Evolutionary conservation across 2,113 vertebrate species (phyloP), one percentile per base, ranked within the genome.

Genomic region (Elephantulus edwardii): DNA sequence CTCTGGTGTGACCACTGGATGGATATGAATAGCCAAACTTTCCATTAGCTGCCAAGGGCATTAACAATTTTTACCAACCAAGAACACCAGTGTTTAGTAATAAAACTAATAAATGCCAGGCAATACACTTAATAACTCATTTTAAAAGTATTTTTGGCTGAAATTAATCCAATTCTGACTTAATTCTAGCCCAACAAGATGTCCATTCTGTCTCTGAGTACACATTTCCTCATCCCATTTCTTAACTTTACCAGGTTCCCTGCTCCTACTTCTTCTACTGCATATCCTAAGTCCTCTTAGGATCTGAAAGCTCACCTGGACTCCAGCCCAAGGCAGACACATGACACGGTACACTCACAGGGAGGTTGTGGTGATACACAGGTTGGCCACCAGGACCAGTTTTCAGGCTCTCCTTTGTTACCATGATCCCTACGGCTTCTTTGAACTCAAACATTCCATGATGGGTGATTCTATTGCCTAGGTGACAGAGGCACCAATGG

Each of bases 381-480:
- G 50, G 86, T 26, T 44, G 48, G 19, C 86, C 50, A 33, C 50
- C 62, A 10, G 42, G 62, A 38, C 8, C 8, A 48, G 50, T 58
- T 81, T 81, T 16, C 44, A 84, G n/a, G 16, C 86, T 48, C 16
- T 0, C 6, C 30, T 56, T 58, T 48, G 22, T 91, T 42, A 54
- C 35, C 42, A 13, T 50, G 50, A 78, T 50, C 20, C 10, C 11
- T 22, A 40, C 91, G 66, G 22, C 58, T 86, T 62, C 48, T 79
- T 24, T 38, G 28, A 54, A 17, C 48, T 84, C 85, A 87, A 66
- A 86, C 83, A 77, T 48, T 91, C 72, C 87, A 24, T 33, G 62
- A 13, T 48, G 7, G 52, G 26, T 58, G 52, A 54, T 77, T 80
- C 68, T 68, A 38, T 74, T 24, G 7, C 22, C 60, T 62, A 28